Conservation (phyloP, 2,888 invertebrate genomes). For the Orthosia cruda region DNA sequence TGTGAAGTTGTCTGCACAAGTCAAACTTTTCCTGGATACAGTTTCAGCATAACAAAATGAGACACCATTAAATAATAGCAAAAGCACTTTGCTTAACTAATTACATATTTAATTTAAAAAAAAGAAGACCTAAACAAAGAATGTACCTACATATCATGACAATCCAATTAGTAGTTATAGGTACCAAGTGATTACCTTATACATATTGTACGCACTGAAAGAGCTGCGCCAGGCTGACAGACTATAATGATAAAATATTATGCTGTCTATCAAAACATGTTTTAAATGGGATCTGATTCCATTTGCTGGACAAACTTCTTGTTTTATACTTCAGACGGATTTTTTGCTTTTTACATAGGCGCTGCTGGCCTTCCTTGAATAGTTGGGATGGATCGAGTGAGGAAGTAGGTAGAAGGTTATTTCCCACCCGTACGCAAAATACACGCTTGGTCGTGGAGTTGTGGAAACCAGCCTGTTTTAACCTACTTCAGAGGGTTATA, state of each 20-base stretch:
- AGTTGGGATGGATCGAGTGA: too few species aligned
- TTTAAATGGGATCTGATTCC: background rate
- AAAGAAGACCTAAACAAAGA: background rate
- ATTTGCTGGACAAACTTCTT: background rate
- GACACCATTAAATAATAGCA: background rate
- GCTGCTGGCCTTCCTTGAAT: too few species aligned
- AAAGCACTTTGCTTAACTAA: background rate
- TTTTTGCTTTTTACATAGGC: too few species aligned
- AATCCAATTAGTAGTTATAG: conserved; percentile 9
- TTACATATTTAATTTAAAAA: background rate
- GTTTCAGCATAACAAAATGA: background rate
- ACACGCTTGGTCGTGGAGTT: too few species aligned
- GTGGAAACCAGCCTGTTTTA: too few species aligned
- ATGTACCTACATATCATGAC: background rate
- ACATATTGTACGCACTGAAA: background rate
- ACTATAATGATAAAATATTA: background rate
- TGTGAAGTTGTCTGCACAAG: background rate
- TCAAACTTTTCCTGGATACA: background rate
- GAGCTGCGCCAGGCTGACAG: background rate
- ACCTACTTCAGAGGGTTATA: background rate
- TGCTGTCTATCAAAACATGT: background rate
- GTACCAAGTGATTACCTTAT: background rate
- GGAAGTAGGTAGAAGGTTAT: too few species aligned
- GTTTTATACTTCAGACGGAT: background rate
- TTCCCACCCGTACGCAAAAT: too few species aligned